phyloP scores from a whole-genome alignment of 2,797 vertebrate species.

The Semaprochilodus insignis region DNA sequence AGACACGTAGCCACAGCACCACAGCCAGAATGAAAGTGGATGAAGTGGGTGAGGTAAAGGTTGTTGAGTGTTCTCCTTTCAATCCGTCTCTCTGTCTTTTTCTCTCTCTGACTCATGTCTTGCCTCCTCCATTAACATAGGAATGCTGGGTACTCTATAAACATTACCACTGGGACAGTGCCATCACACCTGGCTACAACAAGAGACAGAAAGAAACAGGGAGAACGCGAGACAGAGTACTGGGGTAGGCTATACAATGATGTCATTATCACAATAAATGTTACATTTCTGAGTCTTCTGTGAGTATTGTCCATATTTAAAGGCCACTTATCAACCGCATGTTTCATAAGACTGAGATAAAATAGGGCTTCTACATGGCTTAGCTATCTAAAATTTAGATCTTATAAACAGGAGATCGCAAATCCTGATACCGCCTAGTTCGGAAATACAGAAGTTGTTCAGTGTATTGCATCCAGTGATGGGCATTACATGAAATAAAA shows the following conservation, averaged over 20 bases:
- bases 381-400: too few relatives aligned
- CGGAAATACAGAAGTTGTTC: too few relatives aligned
- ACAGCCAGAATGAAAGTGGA: neutral
- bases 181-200: constrained; percentile 13
- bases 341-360: too few relatives aligned
- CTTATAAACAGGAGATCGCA: too few relatives aligned
- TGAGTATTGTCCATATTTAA: neutral
- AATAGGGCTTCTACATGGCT: too few relatives aligned
- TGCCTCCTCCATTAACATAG: constrained; percentile 21
- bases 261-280: neutral
- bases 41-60: neutral
- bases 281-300: neutral
- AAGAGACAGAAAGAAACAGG: constrained; percentile 28
- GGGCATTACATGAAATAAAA: too few relatives aligned
- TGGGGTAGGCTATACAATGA: neutral
- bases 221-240: constrained; percentile 3
- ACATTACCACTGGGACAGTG: constrained; percentile 30
- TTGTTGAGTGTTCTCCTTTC: neutral
- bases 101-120: neutral
- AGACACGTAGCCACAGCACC: neutral
- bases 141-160: constrained; percentile 28
- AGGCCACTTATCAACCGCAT: too few relatives aligned
- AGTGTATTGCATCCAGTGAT: too few relatives aligned
- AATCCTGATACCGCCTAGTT: too few relatives aligned
- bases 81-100: constrained; percentile 51